A percentile compares a stretch with the other conserved stretches of the same genome.
phyloP scores from a whole-genome alignment of 2,797 vertebrate species.

The Gallinago stenura region DNA sequence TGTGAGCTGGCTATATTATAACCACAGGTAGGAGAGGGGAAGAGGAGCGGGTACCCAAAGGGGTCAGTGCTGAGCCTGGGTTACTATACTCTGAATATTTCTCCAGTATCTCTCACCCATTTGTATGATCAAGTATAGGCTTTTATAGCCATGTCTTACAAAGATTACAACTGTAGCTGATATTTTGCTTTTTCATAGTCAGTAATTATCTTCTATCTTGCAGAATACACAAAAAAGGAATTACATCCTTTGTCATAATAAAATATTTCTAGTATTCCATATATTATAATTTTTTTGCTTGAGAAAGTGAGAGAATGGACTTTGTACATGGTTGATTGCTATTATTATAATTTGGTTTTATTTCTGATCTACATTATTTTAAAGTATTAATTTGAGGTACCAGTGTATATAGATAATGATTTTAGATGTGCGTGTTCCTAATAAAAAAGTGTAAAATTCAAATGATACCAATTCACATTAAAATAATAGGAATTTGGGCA shows the following conservation, averaged over 20 bases:
- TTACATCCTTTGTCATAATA: background rate
- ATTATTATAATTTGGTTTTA: background rate
- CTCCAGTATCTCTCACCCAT: background rate
- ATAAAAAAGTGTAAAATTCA: background rate
- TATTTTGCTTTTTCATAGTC: background rate
- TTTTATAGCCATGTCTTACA: background rate
- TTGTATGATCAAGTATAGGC: background rate
- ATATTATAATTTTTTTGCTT: background rate
- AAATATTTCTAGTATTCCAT: background rate
- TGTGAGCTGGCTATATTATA: fast-evolving
- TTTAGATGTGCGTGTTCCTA: background rate
- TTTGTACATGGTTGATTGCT: background rate
- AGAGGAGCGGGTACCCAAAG: background rate
- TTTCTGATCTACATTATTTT: background rate
- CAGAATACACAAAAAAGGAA: background rate
- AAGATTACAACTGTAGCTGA: background rate
- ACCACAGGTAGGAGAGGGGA: background rate
- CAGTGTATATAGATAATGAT: background rate
- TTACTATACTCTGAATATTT: background rate
- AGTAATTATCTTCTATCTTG: background rate
- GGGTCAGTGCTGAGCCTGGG: background rate
- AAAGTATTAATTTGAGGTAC: background rate
- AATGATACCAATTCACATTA: background rate
- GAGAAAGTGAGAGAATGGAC: background rate
- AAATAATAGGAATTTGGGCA: background rate